Conservation (phyloP, 2,113 vertebrate species). For the Xenopus borealis region DNA sequence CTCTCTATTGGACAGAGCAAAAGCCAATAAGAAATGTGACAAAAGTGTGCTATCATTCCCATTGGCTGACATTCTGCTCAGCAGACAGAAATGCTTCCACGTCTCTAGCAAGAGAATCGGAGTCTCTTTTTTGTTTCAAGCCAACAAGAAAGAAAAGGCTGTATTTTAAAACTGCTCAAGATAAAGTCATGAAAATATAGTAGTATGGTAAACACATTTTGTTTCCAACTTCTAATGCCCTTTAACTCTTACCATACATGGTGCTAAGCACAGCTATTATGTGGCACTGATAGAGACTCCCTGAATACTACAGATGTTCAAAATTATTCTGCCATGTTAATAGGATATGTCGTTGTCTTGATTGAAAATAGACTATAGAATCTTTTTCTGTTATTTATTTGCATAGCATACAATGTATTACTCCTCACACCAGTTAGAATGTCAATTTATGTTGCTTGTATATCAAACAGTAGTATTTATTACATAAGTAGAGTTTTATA, state of each 20-base stretch:
- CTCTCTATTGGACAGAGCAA: no score
- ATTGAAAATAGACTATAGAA: slow-evolving; percentile 67
- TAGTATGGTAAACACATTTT: no score
- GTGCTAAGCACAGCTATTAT: slow-evolving; percentile 57
- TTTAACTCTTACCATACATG: slow-evolving; percentile 52
- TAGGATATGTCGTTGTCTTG: slow-evolving; percentile 66
- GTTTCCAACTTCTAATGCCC: neutral
- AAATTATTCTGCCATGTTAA: slow-evolving; percentile 70
- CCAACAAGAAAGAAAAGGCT: no score
- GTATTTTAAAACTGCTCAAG: no score
- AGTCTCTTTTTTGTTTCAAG: no score
- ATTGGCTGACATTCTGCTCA: no score
- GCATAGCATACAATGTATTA: slow-evolving; percentile 64
- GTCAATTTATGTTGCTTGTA: slow-evolving; percentile 69
- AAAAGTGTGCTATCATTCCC: no score
- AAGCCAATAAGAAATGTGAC: no score
- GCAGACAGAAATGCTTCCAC: no score
- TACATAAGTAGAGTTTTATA: slow-evolving; percentile 53
- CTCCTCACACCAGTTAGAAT: slow-evolving; percentile 55
- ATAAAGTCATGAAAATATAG: no score
- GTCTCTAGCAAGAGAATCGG: no score
- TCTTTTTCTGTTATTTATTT: slow-evolving; percentile 53
- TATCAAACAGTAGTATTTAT: slow-evolving; percentile 59
- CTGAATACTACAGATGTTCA: slow-evolving; percentile 56
- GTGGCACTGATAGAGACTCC: slow-evolving; percentile 31